These are phyloP conservation scores for Benitochromis conjunctus DNA, from an alignment of 2,113 vertebrate species.

Conservation along the genomic window DNA sequence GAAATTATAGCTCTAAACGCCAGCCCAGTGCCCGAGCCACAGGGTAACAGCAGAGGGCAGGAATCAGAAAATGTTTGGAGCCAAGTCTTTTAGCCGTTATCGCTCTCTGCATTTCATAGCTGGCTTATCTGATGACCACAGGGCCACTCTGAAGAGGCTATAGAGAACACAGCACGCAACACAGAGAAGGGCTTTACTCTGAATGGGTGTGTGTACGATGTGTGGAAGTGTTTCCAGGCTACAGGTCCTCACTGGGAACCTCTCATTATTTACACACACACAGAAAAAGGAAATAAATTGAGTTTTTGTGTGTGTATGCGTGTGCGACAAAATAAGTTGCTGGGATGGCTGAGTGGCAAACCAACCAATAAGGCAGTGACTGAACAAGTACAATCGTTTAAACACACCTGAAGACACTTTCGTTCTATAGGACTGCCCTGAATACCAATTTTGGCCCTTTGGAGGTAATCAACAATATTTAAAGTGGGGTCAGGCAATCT, in stretches of 20 bases:
- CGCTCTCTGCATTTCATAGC: constrained; percentile 17
- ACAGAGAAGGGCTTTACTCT: neutral
- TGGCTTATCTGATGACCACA: constrained; percentile 51
- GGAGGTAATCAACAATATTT: no score
- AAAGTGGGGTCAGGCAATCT: neutral
- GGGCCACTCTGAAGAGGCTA: constrained; percentile 18
- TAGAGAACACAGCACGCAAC: constrained; percentile 7
- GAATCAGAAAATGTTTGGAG: constrained; percentile 24
- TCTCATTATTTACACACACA: neutral
- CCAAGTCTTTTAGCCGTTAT: constrained; percentile 35
- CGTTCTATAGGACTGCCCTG: neutral
- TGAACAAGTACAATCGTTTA: neutral
- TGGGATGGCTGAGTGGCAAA: neutral
- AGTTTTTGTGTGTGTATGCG: neutral
- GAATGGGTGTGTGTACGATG: neutral
- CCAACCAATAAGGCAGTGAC: neutral
- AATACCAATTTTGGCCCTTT: neutral
- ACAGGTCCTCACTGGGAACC: neutral
- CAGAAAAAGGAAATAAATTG: neutral
- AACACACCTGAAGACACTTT: neutral
- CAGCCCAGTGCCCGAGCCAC: neutral
- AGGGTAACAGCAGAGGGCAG: constrained; percentile 26
- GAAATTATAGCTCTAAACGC: neutral
- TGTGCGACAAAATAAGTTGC: neutral
- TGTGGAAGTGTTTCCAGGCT: neutral